phyloP scores from a whole-genome alignment of 2,888 invertebrate genomes.

The Amiota communis region DNA sequence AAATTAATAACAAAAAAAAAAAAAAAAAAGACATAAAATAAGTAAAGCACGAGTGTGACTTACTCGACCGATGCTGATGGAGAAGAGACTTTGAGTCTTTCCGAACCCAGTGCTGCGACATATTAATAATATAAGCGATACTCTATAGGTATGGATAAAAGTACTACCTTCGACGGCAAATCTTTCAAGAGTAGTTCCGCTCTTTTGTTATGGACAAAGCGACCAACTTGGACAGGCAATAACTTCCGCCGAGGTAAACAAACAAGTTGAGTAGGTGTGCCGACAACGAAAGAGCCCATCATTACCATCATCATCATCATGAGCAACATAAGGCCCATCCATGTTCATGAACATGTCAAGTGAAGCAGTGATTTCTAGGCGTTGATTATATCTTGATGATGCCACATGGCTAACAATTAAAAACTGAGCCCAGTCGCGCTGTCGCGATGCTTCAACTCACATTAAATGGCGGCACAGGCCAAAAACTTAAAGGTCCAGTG shows the following conservation, averaged over 20 bases:
- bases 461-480: constrained; percentile 25
- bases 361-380: constrained; percentile 17
- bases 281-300: constrained; percentile 4
- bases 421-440: constrained; percentile 9
- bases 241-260: constrained; percentile 33
- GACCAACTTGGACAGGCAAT: constrained; percentile 27
- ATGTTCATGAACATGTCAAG: constrained; percentile 9
- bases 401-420: constrained; percentile 19
- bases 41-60: too few species aligned
- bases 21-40: too few species aligned
- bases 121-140: too few species aligned
- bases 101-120: too few species aligned
- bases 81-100: too few species aligned
- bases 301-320: constrained; percentile 3
- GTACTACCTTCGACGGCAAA: constrained; percentile 45
- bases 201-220: constrained; percentile 59
- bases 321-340: constrained; percentile 22
- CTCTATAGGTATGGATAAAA: too few species aligned
- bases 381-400: constrained; percentile 21
- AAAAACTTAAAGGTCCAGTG: constrained; percentile 23
- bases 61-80: too few species aligned
- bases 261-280: constrained; percentile 11
- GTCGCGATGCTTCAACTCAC: background rate
- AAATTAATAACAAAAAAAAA: too few species aligned
- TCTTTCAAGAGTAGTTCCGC: constrained; percentile 74